Base-by-base conservation (phyloP, 2,113 vertebrate species). In the Tyto alba region DNA sequence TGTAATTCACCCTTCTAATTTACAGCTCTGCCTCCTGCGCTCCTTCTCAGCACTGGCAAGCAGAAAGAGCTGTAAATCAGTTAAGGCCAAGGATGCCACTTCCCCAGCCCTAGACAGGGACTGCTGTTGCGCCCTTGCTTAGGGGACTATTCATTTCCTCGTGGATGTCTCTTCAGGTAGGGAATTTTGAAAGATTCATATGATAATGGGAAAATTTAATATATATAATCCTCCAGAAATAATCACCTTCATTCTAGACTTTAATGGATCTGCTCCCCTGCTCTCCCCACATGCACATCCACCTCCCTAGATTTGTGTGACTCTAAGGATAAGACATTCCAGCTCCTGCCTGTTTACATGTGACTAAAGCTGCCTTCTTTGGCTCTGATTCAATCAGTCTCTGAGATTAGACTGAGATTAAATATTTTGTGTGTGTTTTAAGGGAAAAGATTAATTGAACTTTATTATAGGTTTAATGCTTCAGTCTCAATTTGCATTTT, bases 401-500 rank as follows among this genome's bases (percentile, higher is more conserved):
- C 41, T 7, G 9, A 96, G 94, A 95, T 95, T 76, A 95, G 88
- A 38, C 77, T 17, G 77, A 94, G 95, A 96, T 97, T 77, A 95
- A 97, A 96, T 88, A 94, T 96, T 97, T 96, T 85, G 67, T 76
- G 80, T 93, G 64, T 90, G 63, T 93, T 97, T 97, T 92, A 89
- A 62, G 67, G 74, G 84, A 69, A 88, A 88, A 94, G 96, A 97
- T 94, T 97, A 97, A 97, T 97, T 91, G 96, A 94, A 92, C 94
- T 92, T 97, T 97, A 96, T 97, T 96, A 84, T 47, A 93, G 94
- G 91, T 96, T 97, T 97, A 96, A 93, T 92, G 93, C 81, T 59
- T 53, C 38, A 60, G 83, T 30, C 88, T 83, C 89, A 60, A 89
- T 97, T 97, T 97, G 94, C 96, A 97, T 97, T 96, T 97, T 94